phyloP scores from a whole-genome alignment of 2,797 vertebrate genomes.

The Hydrolagus colliei region DNA sequence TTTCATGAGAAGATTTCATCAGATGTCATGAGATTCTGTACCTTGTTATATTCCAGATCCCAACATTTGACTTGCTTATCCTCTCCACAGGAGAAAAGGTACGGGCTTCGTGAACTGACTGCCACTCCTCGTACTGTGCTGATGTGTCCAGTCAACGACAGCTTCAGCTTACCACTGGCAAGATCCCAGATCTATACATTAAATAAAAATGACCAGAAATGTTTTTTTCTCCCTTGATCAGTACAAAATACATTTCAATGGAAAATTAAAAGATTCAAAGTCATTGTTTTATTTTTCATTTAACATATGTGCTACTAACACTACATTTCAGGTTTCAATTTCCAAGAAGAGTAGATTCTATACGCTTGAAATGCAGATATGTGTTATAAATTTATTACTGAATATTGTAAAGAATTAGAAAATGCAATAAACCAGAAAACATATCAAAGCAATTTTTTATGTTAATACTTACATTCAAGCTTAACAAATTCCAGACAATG shows the following conservation, averaged over 20 bases:
- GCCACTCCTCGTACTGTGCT: conserved; percentile 93
- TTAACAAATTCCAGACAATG: background rate
- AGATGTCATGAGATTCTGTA: conserved; percentile 38
- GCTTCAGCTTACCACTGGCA: conserved; percentile 87
- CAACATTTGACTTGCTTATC: conserved; percentile 98
- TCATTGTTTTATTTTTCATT: background rate
- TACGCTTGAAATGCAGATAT: background rate
- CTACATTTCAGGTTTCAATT: background rate
- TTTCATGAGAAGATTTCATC: background rate
- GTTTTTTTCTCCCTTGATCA: background rate
- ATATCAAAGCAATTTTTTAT: background rate
- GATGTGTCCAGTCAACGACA: conserved; percentile 93
- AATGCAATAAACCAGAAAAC: background rate
- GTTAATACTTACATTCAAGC: background rate
- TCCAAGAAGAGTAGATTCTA: background rate
- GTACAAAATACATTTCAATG: background rate
- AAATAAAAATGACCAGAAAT: background rate
- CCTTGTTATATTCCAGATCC: conserved; percentile 98
- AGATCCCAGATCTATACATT: conserved; percentile 90
- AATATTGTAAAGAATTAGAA: background rate
- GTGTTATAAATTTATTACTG: background rate
- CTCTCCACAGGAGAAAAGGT: conserved; percentile 95
- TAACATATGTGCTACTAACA: background rate
- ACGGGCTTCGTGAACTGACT: conserved; percentile 83
- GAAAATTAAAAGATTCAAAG: background rate